These are phyloP conservation scores for Oreocharis arfaki DNA, from an alignment of 2,113 vertebrate genomes.

Conservation along the genomic window DNA sequence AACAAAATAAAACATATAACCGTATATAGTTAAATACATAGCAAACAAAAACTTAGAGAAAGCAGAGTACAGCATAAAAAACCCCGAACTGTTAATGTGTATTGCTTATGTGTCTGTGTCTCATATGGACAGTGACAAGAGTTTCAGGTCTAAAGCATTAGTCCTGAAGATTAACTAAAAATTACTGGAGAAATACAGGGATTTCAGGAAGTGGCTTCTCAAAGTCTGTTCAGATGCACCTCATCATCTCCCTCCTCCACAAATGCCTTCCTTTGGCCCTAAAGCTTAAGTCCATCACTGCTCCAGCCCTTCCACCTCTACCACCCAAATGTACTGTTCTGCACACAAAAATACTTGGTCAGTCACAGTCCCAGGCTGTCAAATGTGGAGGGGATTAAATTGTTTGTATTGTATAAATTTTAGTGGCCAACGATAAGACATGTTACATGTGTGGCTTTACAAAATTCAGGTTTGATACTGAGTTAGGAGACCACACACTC, in stretches of 20 bases:
- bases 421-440: not conserved
- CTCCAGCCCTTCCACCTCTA: not conserved
- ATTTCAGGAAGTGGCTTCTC: not conserved
- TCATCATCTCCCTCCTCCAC: not conserved
- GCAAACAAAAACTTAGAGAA: not conserved
- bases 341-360: not conserved
- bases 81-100: not conserved
- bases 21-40: not conserved
- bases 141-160: not conserved
- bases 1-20: not conserved
- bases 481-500: not conserved
- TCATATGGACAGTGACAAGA: not conserved
- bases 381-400: not conserved
- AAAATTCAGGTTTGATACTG: not conserved
- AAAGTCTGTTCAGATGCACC: not conserved
- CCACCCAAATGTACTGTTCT: not conserved
- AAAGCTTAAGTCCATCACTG: not conserved
- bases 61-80: not conserved
- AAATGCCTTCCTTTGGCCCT: not conserved
- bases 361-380: not conserved
- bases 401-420: not conserved
- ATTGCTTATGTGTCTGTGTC: not conserved
- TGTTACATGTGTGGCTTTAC: rapidly evolving
- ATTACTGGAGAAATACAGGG: not conserved
- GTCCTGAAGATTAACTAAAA: not conserved